Percentiles rank a stretch among this genome's conserved stretches.
Evolutionary conservation across 2,113 vertebrate genomes (phyloP).

Genomic region (Vulpes lagopus): DNA sequence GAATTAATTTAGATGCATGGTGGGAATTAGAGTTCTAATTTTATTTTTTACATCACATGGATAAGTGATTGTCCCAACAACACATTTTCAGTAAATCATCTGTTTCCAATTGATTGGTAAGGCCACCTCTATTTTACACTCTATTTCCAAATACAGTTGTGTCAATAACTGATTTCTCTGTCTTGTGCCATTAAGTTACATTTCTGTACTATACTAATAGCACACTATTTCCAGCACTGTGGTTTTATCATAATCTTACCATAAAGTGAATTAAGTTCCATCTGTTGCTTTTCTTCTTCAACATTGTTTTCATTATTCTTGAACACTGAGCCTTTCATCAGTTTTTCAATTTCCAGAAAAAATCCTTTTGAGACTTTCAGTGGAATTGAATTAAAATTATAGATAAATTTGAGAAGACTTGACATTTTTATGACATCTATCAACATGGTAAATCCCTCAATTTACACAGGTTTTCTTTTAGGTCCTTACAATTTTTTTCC

Average conservation of each 20-base stretch:
- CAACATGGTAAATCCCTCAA: background rate
- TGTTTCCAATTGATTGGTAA: background rate
- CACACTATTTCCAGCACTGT: background rate
- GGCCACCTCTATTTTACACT: background rate
- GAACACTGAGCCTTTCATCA: background rate
- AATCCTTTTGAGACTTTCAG: background rate
- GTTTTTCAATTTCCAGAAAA: background rate
- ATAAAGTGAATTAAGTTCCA: background rate
- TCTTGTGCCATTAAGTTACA: background rate
- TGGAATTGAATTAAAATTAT: conserved; percentile 30
- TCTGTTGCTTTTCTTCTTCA: background rate
- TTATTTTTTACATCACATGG: background rate
- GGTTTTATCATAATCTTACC: background rate
- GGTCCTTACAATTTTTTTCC: background rate
- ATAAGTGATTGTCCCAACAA: background rate
- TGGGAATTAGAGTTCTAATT: background rate
- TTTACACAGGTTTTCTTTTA: background rate
- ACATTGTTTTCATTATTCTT: background rate
- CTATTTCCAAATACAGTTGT: background rate
- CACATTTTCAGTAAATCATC: background rate
- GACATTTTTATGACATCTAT: background rate
- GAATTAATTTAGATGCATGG: background rate
- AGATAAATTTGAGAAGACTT: background rate
- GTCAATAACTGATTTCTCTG: background rate
- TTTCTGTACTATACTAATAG: background rate